Evolutionary conservation across 1,140 invertebrate species (phyloP).

Genomic region (Diorhabda elongata): DNA sequence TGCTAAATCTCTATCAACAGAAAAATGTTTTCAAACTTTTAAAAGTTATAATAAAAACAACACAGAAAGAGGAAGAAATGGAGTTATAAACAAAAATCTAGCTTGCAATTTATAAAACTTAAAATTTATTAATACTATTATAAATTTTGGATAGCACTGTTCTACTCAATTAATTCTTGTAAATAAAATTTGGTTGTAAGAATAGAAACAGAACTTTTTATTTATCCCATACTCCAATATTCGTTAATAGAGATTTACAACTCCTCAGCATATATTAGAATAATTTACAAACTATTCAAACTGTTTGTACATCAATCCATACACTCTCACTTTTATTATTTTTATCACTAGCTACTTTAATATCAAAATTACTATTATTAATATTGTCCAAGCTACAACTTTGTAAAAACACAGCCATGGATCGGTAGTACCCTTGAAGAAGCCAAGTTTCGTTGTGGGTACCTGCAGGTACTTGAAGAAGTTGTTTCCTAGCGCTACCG

Average conservation of each 20-base stretch:
- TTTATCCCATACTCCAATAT: background rate
- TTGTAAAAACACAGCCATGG: constrained; percentile 41
- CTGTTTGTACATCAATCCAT: constrained; percentile 19
- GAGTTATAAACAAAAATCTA: background rate
- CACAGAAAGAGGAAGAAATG: background rate
- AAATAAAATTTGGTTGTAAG: background rate
- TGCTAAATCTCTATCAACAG: too few species aligned
- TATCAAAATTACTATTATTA: constrained; percentile 11
- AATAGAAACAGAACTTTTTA: background rate
- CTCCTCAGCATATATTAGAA: background rate
- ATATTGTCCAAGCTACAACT: constrained; percentile 37
- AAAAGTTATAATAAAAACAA: background rate
- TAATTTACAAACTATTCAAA: background rate
- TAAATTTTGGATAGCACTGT: background rate
- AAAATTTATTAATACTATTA: background rate
- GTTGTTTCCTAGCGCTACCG: constrained; percentile 63
- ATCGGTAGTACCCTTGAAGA: constrained; percentile 44
- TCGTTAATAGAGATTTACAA: too few species aligned
- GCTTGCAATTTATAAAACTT: background rate
- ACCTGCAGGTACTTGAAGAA: constrained; percentile 68
- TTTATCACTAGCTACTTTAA: constrained; percentile 15
- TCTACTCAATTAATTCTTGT: background rate
- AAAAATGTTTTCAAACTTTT: background rate
- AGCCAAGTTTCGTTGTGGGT: constrained; percentile 89
- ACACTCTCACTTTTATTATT: constrained; percentile 4